Evolutionary conservation across 2,113 vertebrate genomes (phyloP), one percentile per base, ranked within the genome.

Genomic region (Paramormyrops kingsleyae): DNA sequence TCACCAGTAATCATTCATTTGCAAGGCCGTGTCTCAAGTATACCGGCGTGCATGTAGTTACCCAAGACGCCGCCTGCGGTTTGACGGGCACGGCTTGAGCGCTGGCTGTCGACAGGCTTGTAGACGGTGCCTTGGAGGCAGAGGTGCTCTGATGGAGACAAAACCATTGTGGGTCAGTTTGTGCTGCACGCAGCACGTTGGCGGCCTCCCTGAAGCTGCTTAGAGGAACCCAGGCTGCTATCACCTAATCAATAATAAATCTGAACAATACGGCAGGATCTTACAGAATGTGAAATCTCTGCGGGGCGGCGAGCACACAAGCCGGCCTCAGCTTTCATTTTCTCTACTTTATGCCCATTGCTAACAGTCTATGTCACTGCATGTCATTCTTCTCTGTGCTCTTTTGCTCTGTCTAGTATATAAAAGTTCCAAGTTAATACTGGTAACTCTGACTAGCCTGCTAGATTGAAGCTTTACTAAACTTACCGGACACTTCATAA

Each of bases 131-230:
- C 89, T 88, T 91, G 56, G 87, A 49, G 27, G 90, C 19, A 17
- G 89, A 17, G 4, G 13, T 56, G 74, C 59, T 91, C 92, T 93
- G 88, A 53, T 7, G 59, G 47, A 66, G 17, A 90, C 86, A 89
- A 47, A 56, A 77, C 46, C 5, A 46, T 17, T 17, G 27, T 15
- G 21, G n/a, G n/a, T 53, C 84, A 35, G 6, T 87, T n/a, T 86
- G 42, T 50, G 39, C n/a, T 15, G 0, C 6, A 27, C n/a, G 10
- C 47, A 15, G 47, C 10, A 46, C 2, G 21, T 6, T 9, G 7
- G 15, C 0, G 35, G 5, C 77, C 39, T 19, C 39, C 39, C 74
- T 19, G 74, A 80, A 17, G 35, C 74, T 5, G 15, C 0, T 15
- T 42, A 80, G 35, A 80, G 31, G 35, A 80, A 70, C 10, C 62